phyloP scores from a whole-genome alignment of 2,888 invertebrate genomes.

The Apotomis capreana region DNA sequence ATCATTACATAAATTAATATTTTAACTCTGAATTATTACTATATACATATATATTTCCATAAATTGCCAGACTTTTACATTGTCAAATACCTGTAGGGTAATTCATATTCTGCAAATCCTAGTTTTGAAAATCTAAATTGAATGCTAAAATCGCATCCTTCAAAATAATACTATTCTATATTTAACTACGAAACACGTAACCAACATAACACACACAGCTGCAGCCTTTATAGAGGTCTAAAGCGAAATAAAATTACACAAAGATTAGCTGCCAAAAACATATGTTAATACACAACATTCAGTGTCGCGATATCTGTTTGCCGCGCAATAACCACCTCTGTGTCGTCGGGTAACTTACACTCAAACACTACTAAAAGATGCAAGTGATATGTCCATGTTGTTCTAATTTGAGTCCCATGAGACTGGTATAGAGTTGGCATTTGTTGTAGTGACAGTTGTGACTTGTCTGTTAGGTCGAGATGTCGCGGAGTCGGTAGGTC shows the following conservation, averaged over 20 bases:
- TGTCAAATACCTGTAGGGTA: no score
- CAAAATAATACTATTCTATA: background rate
- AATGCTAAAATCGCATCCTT: background rate
- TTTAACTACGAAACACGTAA: background rate
- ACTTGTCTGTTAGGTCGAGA: background rate
- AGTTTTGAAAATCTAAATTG: no score
- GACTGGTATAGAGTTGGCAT: background rate
- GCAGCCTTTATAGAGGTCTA: constrained; percentile 15
- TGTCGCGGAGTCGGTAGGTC: background rate
- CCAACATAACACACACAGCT: background rate
- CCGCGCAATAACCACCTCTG: constrained; percentile 4
- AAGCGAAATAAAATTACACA: constrained; percentile 26
- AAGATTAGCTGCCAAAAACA: constrained; percentile 24
- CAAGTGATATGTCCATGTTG: background rate
- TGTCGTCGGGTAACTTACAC: background rate
- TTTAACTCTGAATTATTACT: no score
- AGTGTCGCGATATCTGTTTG: background rate
- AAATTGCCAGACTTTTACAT: no score
- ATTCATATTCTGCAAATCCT: no score
- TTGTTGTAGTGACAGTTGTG: background rate
- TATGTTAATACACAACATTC: constrained; percentile 18
- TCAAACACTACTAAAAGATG: background rate
- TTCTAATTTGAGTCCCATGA: background rate
- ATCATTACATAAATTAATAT: no score
- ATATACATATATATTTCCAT: no score